Percentiles rank a stretch among this genome's conserved stretches.
Evolutionary conservation across 2,113 vertebrate species (phyloP).

Genomic region (Rattus norvegicus): GRCr8 NC_086020.1:181144001-181144500

Average conservation of each 20-base stretch:
- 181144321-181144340: not conserved
- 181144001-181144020: too few relatives aligned
- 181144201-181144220: too few relatives aligned
- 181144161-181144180: too few relatives aligned
- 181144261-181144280: not conserved
- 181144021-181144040: too few relatives aligned
- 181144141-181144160: too few relatives aligned
- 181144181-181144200: too few relatives aligned
- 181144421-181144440: not conserved
- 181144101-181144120: too few relatives aligned
- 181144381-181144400: not conserved
- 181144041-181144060: too few relatives aligned
- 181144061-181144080: too few relatives aligned
- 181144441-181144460: not conserved
- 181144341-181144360: not conserved
- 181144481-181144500: not conserved
- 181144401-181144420: not conserved
- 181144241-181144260: slow-evolving; percentile 23
- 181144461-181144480: not conserved
- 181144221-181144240: too few relatives aligned
- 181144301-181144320: not conserved
- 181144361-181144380: not conserved
- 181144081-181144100: too few relatives aligned
- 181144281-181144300: not conserved
- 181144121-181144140: too few relatives aligned